Base-by-base conservation (phyloP, 2,888 invertebrate genomes). In the Drosophila meridiana region DNA sequence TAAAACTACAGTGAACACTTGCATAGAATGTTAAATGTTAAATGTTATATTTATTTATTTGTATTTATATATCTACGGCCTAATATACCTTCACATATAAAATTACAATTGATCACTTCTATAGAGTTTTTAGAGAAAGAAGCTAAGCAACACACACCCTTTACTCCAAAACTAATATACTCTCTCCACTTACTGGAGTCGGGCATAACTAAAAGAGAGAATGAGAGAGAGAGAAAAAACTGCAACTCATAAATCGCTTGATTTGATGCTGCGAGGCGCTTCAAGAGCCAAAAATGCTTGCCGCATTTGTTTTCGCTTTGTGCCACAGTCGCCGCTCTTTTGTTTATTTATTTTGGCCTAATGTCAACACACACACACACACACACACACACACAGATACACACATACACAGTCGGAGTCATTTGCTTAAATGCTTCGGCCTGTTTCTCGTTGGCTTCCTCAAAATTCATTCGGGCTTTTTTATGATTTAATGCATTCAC, bases 201-300 rank as follows among this genome's bases (percentile, higher is more conserved):
- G 20, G 20, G 20, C 20, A 20, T 20, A 20, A 20, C n/a, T n/a
- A 34, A 42, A 8, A 30, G 40, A 6, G 40, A 4, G 38, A 7
- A 14, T 14, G 13, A 20, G 32, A n/a, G 14, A 3, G 14, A 20
- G 14, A 13, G n/a, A 47, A 36, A 43, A 13, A 60, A 40, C 20
- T 88, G 89, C 84, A 83, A 75, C 82, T 89, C 84, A 83, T 81
- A 89, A 89, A 76, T 56, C 72, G 68, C 55, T 56, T 43, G 79
- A 75, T 69, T 78, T 71, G 67, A 75, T 61, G 69, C 48, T 73
- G 76, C 50, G 58, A 42, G 56, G 73, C 69, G 70, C 72, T 67
- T 70, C 53, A 62, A 75, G 68, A 69, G 59, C 65, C 42, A 30
- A 72, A 64, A 62, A 48, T 38, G 70, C 36, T 8, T 58, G 77